Conservation (phyloP, 2,797 vertebrate species). For the Peromyscus nudipes region DNA sequence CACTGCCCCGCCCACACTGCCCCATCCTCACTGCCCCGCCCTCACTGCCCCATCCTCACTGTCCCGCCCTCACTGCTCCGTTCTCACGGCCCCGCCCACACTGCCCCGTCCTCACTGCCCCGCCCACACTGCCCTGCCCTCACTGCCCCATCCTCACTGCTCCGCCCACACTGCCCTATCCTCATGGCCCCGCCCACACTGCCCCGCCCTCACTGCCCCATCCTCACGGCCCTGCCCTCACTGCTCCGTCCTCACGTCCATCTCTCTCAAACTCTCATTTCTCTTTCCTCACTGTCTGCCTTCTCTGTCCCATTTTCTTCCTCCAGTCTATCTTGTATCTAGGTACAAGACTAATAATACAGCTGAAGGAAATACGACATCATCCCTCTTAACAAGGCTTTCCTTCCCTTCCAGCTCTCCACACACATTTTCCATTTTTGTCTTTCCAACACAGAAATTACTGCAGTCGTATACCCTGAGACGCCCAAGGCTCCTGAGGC, state of each 20-base stretch:
- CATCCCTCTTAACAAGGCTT: background rate
- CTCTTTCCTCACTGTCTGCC: no score
- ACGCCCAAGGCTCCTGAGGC: background rate
- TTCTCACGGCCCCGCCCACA: no score
- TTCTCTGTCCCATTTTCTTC: background rate
- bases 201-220: no score
- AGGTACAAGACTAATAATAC: background rate
- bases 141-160: no score
- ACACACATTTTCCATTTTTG: slow-evolving; percentile 33
- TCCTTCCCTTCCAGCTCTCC: background rate
- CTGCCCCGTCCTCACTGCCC: no score
- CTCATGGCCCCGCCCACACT: no score
- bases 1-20: background rate
- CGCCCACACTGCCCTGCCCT: no score
- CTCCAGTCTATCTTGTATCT: background rate
- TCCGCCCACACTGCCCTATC: no score
- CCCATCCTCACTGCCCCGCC: background rate
- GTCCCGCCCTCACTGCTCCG: no score
- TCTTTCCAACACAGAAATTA: background rate
- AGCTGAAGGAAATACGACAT: background rate
- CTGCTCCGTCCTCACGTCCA: background rate
- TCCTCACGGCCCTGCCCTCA: no score
- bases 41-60: background rate
- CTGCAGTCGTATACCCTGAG: background rate
- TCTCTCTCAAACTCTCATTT: no score